phyloP scores from a whole-genome alignment of 2,888 invertebrate genomes.

The Thera britannica region DNA sequence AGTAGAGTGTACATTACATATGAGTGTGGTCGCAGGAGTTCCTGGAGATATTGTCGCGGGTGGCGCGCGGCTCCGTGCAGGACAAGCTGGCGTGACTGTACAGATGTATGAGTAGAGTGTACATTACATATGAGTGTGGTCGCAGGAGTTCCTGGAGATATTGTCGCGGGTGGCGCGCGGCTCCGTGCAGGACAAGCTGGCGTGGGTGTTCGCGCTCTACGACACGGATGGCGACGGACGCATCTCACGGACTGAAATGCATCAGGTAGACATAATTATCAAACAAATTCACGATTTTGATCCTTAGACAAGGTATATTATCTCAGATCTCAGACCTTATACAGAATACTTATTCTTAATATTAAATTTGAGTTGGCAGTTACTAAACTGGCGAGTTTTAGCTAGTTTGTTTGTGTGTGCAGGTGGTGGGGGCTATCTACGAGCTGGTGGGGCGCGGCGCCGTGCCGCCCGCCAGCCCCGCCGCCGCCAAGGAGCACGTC shows the following conservation, averaged over 20 bases:
- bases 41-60: no score
- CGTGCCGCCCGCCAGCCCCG: slow-evolving; percentile 88
- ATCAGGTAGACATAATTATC: slow-evolving; percentile 81
- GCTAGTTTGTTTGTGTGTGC: no score
- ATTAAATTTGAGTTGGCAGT: background rate
- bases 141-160: slow-evolving; percentile 92
- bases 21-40: no score
- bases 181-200: slow-evolving; percentile 92
- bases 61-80: slow-evolving; percentile 5
- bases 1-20: no score
- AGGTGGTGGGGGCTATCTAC: slow-evolving; percentile 89
- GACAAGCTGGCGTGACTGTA: slow-evolving; percentile 87
- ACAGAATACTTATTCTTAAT: no score
- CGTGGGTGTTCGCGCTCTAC: slow-evolving; percentile 95
- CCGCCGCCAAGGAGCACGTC: slow-evolving; percentile 92
- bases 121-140: no score
- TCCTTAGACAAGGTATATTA: no score
- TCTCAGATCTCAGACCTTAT: no score
- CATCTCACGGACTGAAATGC: slow-evolving; percentile 93
- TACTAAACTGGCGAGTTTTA: no score
- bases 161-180: slow-evolving; percentile 94
- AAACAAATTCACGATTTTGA: no score
- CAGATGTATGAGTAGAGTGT: no score
- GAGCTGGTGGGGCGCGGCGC: slow-evolving; percentile 93
- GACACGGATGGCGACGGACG: slow-evolving; percentile 94